Base-by-base conservation (phyloP, 2,888 invertebrate species). In the Hololepta plana region DNA sequence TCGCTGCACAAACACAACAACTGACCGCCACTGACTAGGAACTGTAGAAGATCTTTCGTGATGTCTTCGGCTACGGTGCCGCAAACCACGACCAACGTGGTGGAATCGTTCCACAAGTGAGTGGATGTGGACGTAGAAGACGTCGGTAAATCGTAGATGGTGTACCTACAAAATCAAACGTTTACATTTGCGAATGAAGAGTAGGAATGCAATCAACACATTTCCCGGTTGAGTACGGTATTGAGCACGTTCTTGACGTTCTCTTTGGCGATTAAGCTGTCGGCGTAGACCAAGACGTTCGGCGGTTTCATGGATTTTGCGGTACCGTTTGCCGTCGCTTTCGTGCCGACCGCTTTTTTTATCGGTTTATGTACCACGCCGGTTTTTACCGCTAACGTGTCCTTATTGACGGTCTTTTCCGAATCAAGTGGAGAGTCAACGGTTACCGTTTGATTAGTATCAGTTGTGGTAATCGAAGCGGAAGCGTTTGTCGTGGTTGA, bases 1-100 rank as follows among this genome's bases (percentile, higher is more conserved):
- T 84, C 81, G 3, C 82, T 82, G 46, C 82, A 84, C 3, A 84
- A 60, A 14, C 81, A 80, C 5, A 84, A 56, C 29, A 84, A 53
- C 33, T 73, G 67, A 4, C 82, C 84, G 2, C 81, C 81, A 20
- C 60, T 64, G 10, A 81, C 54, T 33, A 84, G 54, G 41, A 74
- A 81, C 21, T 75, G 72, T 8, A 82, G 59, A 15, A 82, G 53
- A 30, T 72, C 60, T 2, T 67, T 63, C 0, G 73, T 72, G 22
- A 75, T 57, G 24, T 69, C 59, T 0, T 67, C 62, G 1, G 66
- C 60, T 7, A 79, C 73, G 31, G 72, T 67, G 2, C 85, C 85
- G 37, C 80, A 81, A 22, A 82, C 72, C 1, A 84, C 75, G 24
- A 84, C 63, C 7, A 85, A 52, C 8, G 44, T 43, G 1, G 54